Evolutionary conservation across 2,113 vertebrate genomes (phyloP), one percentile per base, ranked within the genome.

Genomic region (Donacobius atricapilla): DNA sequence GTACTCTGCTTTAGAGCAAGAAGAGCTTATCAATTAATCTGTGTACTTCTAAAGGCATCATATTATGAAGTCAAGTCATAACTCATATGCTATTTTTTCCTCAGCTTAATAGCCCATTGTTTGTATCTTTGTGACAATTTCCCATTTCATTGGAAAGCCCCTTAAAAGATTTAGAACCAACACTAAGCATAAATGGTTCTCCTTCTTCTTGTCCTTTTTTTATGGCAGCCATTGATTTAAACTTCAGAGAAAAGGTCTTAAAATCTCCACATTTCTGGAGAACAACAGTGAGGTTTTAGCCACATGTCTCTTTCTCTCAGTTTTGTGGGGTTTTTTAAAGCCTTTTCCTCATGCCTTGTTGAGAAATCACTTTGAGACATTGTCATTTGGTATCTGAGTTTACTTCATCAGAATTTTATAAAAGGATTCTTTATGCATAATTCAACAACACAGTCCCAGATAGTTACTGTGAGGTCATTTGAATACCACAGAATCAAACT

Each of bases 241-340:
- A 24, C 79, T 84, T 84, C 73, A 57, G 35, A 71, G 13, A 10
- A 89, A 20, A 66, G 20, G 8, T 57, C 42, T 63, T 63, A 63
- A 84, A 81, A 82, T 40, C 15, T 45, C 20, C 33, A 33, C 1
- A 21, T 66, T 86, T 80, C 78, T 80, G 68, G 27, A 86, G 15
- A 92, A 33, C 12, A 69, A 28, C 13, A 20, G 8, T 58, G 44
- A 84, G 6, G 12, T 53, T 83, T 93, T 70, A 87, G 89, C 11
- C 44, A 48, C 31, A 19, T 24, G 15, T 12, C 31, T 72, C 40
- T 33, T 82, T 68, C 47, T 23, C 18, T 80, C 39, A 8, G 6
- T 56, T 82, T 60, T 33, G 9, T 23, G 22, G 18, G 24, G 0
- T 0, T 19, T 65, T 65, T 28, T 3, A 0, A 11, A 39, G 14